phyloP scores from a whole-genome alignment of 2,797 vertebrate species.

The Sphenopsis melanotis region DNA sequence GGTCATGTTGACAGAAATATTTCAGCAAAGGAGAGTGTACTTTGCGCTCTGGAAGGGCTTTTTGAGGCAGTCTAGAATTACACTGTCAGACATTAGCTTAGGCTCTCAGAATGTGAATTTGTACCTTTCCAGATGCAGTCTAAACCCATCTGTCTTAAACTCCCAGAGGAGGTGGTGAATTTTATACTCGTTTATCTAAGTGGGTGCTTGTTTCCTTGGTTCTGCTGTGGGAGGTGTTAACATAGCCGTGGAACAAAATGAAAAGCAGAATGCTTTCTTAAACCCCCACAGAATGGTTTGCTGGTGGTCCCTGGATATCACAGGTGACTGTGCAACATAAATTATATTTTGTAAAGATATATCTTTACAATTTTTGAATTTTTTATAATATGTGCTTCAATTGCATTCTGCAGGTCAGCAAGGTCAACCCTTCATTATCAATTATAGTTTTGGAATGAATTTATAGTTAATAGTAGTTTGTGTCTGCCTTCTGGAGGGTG shows the following conservation, averaged over 20 bases:
- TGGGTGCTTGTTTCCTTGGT: neutral
- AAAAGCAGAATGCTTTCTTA: neutral
- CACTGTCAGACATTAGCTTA: neutral
- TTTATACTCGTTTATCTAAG: neutral
- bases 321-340: neutral
- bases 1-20: neutral
- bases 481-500: neutral
- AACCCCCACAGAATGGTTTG: neutral
- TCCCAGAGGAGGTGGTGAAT: neutral
- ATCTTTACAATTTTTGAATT: neutral
- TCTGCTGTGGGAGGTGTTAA: slow-evolving; percentile 20
- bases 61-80: neutral
- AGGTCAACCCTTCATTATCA: neutral
- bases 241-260: neutral
- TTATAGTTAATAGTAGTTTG: neutral
- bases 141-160: neutral
- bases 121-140: neutral
- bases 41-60: neutral
- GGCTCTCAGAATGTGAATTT: neutral
- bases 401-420: neutral
- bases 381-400: fast-evolving
- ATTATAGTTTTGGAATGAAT: neutral
- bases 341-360: neutral
- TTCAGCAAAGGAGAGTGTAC: neutral
- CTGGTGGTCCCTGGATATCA: neutral